phyloP scores from a whole-genome alignment of 2,888 invertebrate species.

The Iphiclides podalirius region DNA sequence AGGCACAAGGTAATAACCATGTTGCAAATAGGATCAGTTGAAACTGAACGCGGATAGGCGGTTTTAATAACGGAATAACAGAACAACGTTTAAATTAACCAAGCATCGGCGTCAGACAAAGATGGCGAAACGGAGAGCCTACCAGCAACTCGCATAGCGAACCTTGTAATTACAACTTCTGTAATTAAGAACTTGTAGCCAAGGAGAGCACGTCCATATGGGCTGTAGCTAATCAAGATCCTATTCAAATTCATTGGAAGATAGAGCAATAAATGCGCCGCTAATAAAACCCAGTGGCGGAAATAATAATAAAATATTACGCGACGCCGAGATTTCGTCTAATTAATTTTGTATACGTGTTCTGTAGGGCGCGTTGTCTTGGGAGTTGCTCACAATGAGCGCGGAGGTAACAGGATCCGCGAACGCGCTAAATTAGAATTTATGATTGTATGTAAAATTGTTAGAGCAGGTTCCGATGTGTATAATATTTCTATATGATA shows the following conservation, averaged over 20 bases:
- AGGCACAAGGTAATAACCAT: background rate
- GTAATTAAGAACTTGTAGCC: slow-evolving; percentile 70
- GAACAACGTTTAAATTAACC: slow-evolving; percentile 70
- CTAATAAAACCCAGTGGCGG: slow-evolving; percentile 72
- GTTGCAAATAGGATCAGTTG: slow-evolving; percentile 19
- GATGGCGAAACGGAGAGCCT: slow-evolving; percentile 60
- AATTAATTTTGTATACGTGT: slow-evolving; percentile 78
- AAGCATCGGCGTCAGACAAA: slow-evolving; percentile 64
- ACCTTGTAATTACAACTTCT: slow-evolving; percentile 73
- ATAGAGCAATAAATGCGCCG: slow-evolving; percentile 73
- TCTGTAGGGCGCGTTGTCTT: slow-evolving; percentile 70
- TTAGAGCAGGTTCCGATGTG: slow-evolving; percentile 66
- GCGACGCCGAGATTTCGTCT: slow-evolving; percentile 73
- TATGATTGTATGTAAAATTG: slow-evolving; percentile 79
- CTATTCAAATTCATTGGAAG: slow-evolving; percentile 71
- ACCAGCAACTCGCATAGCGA: slow-evolving; percentile 57
- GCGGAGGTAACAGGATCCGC: slow-evolving; percentile 72
- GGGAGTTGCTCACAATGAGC: slow-evolving; percentile 74
- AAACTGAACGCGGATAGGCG: slow-evolving; percentile 31
- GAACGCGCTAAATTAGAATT: slow-evolving; percentile 76
- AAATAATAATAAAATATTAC: slow-evolving; percentile 79
- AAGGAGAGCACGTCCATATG: slow-evolving; percentile 55
- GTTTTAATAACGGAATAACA: slow-evolving; percentile 20
- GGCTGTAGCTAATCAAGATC: slow-evolving; percentile 69
- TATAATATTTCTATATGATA: slow-evolving; percentile 26